Evolutionary conservation across 2,888 invertebrate species (phyloP).

Genomic region (Arge pagana): DNA sequence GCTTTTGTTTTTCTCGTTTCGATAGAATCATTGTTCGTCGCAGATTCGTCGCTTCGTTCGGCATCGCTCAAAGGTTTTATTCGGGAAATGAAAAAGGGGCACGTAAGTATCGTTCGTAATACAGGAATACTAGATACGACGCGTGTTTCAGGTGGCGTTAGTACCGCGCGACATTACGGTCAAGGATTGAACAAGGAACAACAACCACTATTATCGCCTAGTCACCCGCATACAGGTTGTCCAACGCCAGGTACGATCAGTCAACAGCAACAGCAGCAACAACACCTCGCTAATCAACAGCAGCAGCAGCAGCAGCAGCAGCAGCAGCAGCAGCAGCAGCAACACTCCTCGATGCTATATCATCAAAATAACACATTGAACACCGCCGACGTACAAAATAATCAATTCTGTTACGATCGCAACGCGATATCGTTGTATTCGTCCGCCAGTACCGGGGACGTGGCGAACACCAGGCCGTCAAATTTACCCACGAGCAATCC

Average conservation of each 20-base stretch:
- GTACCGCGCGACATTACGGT: constrained; percentile 64
- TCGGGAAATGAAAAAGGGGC: too few species aligned
- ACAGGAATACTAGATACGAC: constrained; percentile 38
- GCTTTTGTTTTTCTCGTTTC: too few species aligned
- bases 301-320: constrained; percentile 38
- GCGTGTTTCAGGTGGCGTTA: constrained; percentile 65
- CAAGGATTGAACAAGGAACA: constrained; percentile 57
- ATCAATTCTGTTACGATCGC: constrained; percentile 67
- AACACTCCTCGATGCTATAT: constrained; percentile 57
- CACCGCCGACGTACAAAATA: constrained; percentile 61
- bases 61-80: too few species aligned
- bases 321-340: constrained; percentile 37
- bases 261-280: constrained; percentile 59
- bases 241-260: constrained; percentile 59
- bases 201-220: constrained; percentile 60
- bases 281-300: constrained; percentile 39
- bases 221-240: constrained; percentile 64
- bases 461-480: constrained; percentile 54
- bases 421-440: constrained; percentile 57
- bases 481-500: constrained; percentile 53
- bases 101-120: too few species aligned
- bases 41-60: too few species aligned
- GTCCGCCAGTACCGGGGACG: constrained; percentile 50
- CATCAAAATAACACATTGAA: constrained; percentile 56
- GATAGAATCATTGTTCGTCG: too few species aligned